These are phyloP conservation scores for Creontiades dilutus DNA, from an alignment of 2,888 invertebrate species.

Conservation along the genomic window DNA sequence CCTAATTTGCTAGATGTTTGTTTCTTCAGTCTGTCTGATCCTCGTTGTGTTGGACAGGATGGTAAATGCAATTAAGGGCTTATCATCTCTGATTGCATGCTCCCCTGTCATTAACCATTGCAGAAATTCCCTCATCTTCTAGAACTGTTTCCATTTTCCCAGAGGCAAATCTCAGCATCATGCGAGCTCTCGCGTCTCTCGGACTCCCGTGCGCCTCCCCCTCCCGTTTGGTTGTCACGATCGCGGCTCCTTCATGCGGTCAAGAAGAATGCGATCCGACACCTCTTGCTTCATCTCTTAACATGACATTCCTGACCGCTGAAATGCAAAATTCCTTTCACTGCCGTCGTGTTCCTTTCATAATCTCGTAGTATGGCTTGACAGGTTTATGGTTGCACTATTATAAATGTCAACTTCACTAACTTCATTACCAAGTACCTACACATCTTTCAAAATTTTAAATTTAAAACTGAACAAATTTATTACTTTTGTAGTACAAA, in stretches of 20 bases:
- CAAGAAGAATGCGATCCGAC: not conserved
- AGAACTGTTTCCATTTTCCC: not conserved
- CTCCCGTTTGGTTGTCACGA: not conserved
- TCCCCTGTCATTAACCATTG: not conserved
- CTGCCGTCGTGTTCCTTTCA: not conserved
- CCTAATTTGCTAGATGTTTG: too few relatives aligned
- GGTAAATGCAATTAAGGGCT: too few relatives aligned
- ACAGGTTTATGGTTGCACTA: too few relatives aligned
- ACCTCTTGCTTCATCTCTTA: not conserved
- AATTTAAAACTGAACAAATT: too few relatives aligned
- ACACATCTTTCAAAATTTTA: too few relatives aligned
- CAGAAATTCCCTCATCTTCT: not conserved
- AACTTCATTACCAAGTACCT: too few relatives aligned
- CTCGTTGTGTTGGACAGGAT: too few relatives aligned
- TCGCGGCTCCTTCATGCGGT: constrained; percentile 4
- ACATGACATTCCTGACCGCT: not conserved
- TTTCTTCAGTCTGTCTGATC: too few relatives aligned
- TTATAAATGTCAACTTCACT: too few relatives aligned
- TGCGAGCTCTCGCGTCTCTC: not conserved
- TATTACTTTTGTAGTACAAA: too few relatives aligned
- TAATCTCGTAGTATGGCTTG: not conserved
- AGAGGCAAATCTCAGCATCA: constrained; percentile 13
- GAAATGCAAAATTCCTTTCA: constrained; percentile 3
- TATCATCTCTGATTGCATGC: too few relatives aligned
- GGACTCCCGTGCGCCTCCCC: not conserved